phyloP scores from a whole-genome alignment of 2,113 vertebrate species.

The Promerops cafer region DNA sequence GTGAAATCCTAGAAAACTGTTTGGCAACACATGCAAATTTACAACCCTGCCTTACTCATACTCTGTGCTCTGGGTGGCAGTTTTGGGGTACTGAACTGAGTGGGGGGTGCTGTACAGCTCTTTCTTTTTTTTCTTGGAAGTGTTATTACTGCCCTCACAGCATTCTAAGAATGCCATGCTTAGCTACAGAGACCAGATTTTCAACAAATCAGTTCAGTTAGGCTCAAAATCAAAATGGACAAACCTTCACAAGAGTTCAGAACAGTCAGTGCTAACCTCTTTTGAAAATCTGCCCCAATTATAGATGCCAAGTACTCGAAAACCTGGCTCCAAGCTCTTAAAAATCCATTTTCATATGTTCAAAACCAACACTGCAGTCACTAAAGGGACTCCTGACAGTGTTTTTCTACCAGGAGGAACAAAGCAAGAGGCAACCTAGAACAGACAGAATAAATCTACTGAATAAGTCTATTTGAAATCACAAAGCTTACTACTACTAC shows the following conservation, averaged over 20 bases:
- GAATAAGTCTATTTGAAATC: not conserved
- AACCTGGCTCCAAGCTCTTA: not conserved
- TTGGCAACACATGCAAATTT: not conserved
- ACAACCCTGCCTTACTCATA: not conserved
- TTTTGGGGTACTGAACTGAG: not conserved
- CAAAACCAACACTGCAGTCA: not conserved
- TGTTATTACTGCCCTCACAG: not conserved
- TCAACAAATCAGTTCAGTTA: not conserved
- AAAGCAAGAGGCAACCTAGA: not conserved
- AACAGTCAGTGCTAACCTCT: conserved; percentile 7
- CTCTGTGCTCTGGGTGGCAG: not conserved
- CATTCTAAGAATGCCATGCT: not conserved
- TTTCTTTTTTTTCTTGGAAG: not conserved
- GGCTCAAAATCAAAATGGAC: conserved; percentile 17
- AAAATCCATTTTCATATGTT: not conserved
- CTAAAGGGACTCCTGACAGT: not conserved
- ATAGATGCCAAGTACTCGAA: conserved; percentile 8
- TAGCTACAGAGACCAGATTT: not conserved
- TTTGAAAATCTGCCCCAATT: conserved; percentile 12
- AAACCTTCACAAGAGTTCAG: not conserved
- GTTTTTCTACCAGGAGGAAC: not conserved
- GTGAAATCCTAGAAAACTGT: not conserved
- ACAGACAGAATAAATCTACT: not conserved
- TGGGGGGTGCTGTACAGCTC: not conserved
- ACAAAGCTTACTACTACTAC: not conserved